Conservation (phyloP, 2,113 vertebrate species). For the Actenoides hombroni region DNA sequence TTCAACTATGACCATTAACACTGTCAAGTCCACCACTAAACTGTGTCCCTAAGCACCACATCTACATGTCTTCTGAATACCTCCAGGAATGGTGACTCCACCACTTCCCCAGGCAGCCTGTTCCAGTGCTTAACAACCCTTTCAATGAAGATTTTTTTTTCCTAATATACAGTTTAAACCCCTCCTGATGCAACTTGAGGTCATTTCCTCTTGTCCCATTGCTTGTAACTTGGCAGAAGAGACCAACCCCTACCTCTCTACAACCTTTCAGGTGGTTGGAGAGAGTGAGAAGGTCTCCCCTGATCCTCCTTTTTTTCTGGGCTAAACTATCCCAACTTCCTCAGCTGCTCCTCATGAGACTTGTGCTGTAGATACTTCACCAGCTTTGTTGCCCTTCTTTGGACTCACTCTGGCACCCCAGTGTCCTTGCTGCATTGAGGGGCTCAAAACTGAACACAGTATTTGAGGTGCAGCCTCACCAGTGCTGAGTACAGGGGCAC, state of each 20-base stretch:
- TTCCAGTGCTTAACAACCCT: not conserved
- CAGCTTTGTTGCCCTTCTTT: not conserved
- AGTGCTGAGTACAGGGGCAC: fast-evolving
- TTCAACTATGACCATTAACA: not conserved
- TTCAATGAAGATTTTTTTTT: not conserved
- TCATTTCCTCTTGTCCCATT: too few species aligned
- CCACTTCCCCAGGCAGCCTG: not conserved
- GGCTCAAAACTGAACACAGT: not conserved
- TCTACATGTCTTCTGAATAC: not conserved
- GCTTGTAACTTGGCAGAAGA: not conserved
- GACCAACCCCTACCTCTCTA: not conserved
- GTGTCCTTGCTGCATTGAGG: not conserved
- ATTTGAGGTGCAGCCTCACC: fast-evolving
- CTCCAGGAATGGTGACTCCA: not conserved
- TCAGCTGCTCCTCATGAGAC: not conserved
- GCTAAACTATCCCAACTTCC: not conserved
- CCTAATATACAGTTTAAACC: not conserved
- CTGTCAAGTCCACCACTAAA: not conserved
- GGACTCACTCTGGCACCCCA: not conserved
- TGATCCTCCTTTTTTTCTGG: not conserved
- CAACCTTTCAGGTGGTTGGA: not conserved
- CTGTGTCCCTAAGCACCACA: not conserved
- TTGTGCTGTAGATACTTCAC: not conserved
- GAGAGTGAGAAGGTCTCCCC: not conserved
- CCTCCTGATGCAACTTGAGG: not conserved